phyloP scores from a whole-genome alignment of 2,888 invertebrate species.

The Merodon equestris region DNA sequence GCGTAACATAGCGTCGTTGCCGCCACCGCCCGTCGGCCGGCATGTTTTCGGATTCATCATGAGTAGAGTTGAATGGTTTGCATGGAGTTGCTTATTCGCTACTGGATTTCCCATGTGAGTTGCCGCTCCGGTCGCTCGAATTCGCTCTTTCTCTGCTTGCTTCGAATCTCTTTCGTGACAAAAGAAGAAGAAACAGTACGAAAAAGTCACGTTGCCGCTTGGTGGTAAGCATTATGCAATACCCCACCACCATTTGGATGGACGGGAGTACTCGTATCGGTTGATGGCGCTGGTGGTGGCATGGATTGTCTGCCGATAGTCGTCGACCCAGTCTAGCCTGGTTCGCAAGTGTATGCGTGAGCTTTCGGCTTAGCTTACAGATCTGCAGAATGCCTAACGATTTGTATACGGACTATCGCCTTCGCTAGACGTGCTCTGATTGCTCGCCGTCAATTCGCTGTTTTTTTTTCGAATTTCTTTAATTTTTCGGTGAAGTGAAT shows the following conservation, averaged over 20 bases:
- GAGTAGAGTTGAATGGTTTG: constrained; percentile 23
- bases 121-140: constrained; percentile 23
- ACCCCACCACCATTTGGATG: constrained; percentile 24
- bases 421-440: constrained; percentile 60
- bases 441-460: constrained; percentile 28
- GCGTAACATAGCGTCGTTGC: constrained; percentile 38
- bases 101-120: no score
- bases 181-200: constrained; percentile 7
- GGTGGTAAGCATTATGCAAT: constrained; percentile 58
- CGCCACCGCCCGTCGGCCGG: no score
- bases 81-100: background rate
- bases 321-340: no score
- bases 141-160: constrained; percentile 46
- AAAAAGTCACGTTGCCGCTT: constrained; percentile 34
- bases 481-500: no score
- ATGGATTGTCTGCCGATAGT: background rate
- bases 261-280: no score
- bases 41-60: constrained; percentile 35
- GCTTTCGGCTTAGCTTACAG: constrained; percentile 30
- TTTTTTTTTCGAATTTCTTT: constrained; percentile 9
- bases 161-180: no score
- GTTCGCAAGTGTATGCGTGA: constrained; percentile 27
- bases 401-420: constrained; percentile 64
- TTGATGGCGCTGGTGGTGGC: no score
- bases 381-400: constrained; percentile 58